Percentiles rank a stretch among this genome's conserved stretches.
Conservation (phyloP, 2,113 vertebrate genomes). For the Laterallus jamaicensis region DNA sequence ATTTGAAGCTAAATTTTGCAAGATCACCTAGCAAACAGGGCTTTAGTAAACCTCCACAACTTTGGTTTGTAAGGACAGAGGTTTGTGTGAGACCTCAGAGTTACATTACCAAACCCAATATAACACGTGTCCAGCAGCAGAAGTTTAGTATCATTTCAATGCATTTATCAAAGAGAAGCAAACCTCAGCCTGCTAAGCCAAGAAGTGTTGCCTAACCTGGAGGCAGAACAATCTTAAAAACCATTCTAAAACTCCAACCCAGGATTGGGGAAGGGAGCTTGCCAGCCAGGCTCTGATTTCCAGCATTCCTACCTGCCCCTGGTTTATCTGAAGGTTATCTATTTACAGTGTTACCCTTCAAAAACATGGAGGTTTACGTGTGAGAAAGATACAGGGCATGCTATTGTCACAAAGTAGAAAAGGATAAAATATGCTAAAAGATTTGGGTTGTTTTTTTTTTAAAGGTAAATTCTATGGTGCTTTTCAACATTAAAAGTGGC, state of each 20-base stretch:
- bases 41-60: neutral
- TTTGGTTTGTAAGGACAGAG: neutral
- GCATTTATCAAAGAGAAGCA: neutral
- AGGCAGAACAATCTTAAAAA: neutral
- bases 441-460: neutral
- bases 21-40: neutral
- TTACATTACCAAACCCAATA: neutral
- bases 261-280: neutral
- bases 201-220: neutral
- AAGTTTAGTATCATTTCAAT: neutral
- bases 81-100: neutral
- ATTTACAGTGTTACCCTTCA: neutral
- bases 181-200: neutral
- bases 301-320: neutral
- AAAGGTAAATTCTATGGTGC: neutral
- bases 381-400: neutral
- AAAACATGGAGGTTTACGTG: neutral
- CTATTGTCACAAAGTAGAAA: neutral
- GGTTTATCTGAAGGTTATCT: neutral
- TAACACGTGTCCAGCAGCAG: neutral
- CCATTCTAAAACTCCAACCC: neutral
- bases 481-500: slow-evolving; percentile 1
- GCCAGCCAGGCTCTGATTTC: neutral
- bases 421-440: neutral
- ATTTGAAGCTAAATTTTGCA: neutral